Conservation (phyloP, 1,140 invertebrate species). For the Drosophila eugracilis region DNA sequence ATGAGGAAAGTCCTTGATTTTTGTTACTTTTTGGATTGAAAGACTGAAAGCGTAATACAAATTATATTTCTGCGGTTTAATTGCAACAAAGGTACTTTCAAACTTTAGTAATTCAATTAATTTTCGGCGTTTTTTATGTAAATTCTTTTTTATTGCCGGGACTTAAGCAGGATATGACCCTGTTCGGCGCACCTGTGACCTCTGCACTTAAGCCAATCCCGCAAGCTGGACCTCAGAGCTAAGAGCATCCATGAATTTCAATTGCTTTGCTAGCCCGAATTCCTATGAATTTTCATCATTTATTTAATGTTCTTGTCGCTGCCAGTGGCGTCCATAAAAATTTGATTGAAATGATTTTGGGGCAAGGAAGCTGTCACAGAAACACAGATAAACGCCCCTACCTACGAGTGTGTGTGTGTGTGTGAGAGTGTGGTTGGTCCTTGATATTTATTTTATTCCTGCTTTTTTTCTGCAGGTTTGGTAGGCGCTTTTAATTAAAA, state of each 20-base stretch:
- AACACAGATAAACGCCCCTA: constrained; percentile 35
- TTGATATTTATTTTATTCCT: constrained; percentile 56
- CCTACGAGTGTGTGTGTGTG: constrained; percentile 27
- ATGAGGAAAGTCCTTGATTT: not conserved
- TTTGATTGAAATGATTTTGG: constrained; percentile 69
- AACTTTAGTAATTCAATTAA: constrained; percentile 30
- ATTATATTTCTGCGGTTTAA: constrained; percentile 19
- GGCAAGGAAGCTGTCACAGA: constrained; percentile 50
- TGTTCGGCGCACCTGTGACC: constrained; percentile 33
- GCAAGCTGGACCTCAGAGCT: constrained; percentile 11
- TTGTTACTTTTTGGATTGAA: too few relatives aligned
- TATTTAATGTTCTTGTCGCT: constrained; percentile 59
- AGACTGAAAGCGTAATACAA: too few relatives aligned
- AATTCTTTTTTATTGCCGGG: constrained; percentile 27
- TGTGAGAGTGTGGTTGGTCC: constrained; percentile 8
- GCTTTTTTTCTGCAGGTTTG: constrained; percentile 24
- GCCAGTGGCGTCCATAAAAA: constrained; percentile 65
- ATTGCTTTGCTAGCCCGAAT: constrained; percentile 49
- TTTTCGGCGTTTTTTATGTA: constrained; percentile 19
- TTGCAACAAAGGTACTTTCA: constrained; percentile 11
- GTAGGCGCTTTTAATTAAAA: constrained; percentile 72
- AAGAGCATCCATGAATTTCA: constrained; percentile 72
- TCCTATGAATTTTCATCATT: constrained; percentile 78
- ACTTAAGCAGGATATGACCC: constrained; percentile 16
- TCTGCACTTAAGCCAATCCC: constrained; percentile 15